A percentile compares a stretch with the other conserved stretches of the same genome.
Evolutionary conservation across 2,797 vertebrate species (phyloP).

Genomic region (Siniperca obscura): DNA sequence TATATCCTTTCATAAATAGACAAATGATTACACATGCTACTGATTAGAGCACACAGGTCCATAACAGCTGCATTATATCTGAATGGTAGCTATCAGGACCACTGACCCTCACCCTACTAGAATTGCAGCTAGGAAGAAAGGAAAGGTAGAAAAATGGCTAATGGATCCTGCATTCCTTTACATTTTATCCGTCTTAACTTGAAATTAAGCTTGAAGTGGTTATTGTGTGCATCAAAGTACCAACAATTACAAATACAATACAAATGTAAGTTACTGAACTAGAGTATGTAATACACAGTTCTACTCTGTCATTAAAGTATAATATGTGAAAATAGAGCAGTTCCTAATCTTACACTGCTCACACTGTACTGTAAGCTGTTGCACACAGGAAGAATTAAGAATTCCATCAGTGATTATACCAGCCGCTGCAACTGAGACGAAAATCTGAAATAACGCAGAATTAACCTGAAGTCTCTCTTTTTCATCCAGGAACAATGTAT

Average conservation of each 20-base stretch:
- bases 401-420: constrained; percentile 28
- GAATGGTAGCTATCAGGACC: background rate
- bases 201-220: too few species aligned
- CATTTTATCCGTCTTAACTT: too few species aligned
- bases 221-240: too few species aligned
- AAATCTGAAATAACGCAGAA: background rate
- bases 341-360: background rate
- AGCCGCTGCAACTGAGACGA: background rate
- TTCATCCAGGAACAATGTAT: background rate
- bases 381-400: constrained; percentile 5
- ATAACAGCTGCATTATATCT: background rate
- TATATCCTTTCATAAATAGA: too few species aligned
- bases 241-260: background rate
- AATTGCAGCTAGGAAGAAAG: background rate
- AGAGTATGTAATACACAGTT: too few species aligned
- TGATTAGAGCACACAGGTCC: background rate
- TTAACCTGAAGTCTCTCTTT: background rate
- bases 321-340: background rate
- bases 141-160: too few species aligned
- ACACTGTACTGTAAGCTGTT: background rate
- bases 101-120: background rate
- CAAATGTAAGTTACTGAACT: too few species aligned
- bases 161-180: too few species aligned
- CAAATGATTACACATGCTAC: too few species aligned
- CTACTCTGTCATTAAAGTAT: too few species aligned